Base-by-base conservation (phyloP, 2,888 invertebrate genomes). In the Scaptomyza cyrtandrae region DNA sequence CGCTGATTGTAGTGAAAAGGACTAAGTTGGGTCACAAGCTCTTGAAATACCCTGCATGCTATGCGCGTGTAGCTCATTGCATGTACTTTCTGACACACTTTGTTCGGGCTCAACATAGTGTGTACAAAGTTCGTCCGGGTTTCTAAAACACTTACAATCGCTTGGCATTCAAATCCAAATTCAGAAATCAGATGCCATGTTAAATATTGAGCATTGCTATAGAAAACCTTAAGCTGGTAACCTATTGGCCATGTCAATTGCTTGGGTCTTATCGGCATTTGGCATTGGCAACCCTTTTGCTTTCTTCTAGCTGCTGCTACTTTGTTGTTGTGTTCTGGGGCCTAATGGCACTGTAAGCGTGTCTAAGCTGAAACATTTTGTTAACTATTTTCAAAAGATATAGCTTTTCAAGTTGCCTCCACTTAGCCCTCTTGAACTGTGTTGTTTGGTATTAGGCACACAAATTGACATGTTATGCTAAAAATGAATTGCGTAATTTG, bases 401-500 rank as follows among this genome's bases (percentile, higher is more conserved):
- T 56, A 44, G 37, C 65, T 62, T 67, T 77, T 58, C 46, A 27
- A 70, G 61, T 45, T 39, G 57, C 49, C n/a, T n/a, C n/a, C n/a
- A n/a, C n/a, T n/a, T n/a, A n/a, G n/a, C n/a, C 19, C 56, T 29
- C 24, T 41, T 31, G 19, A 52, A 24, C 16, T 31, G 11, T 33
- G 50, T 49, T 39, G 72, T 16, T 55, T 43, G 63, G 76, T 64
- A 76, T 73, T 76, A 65, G 55, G 65, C 66, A 66, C 78, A 79
- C 87, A 84, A 85, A 84, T 84, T 84, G 83, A 68, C 87, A 87
- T 84, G 83, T 82, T 87, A 68, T 85, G 79, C 79, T 65, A 79
- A 87, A 74, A 87, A 87, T 84, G 85, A 83, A 83, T 84, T 87
- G 83, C 76, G 76, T 85, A 85, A 84, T 87, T 84, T 76, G 62